phyloP scores from a whole-genome alignment of 2,888 invertebrate genomes.

The Drosophila borealis region DNA sequence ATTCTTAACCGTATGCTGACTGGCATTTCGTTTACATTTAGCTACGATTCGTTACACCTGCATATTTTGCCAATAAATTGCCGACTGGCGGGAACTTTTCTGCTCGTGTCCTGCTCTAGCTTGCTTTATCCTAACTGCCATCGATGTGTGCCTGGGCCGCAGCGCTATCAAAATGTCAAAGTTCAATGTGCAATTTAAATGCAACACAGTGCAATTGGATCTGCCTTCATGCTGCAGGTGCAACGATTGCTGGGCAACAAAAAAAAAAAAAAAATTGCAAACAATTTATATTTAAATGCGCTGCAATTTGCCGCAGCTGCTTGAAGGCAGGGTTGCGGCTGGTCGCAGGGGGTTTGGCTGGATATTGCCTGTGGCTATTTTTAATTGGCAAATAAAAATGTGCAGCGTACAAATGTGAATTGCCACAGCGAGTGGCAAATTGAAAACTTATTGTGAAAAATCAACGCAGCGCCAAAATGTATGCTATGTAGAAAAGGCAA shows the following conservation, averaged over 20 bases:
- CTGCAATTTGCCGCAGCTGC: constrained; percentile 59
- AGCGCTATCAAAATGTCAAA: constrained; percentile 74
- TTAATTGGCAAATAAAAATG: constrained; percentile 78
- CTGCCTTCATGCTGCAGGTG: constrained; percentile 27
- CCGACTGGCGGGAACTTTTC: constrained; percentile 22
- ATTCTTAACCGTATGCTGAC: constrained; percentile 46
- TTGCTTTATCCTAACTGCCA: constrained; percentile 62
- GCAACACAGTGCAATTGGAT: constrained; percentile 71
- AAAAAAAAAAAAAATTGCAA: constrained; percentile 55
- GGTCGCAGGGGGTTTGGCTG: not conserved
- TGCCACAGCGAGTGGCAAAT: constrained; percentile 46
- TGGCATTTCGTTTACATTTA: constrained; percentile 66
- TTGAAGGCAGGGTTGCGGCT: not conserved
- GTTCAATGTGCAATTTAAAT: constrained; percentile 80
- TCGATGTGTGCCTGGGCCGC: constrained; percentile 43
- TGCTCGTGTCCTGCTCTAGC: constrained; percentile 5
- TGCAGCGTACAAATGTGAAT: constrained; percentile 55
- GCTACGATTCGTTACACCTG: constrained; percentile 70
- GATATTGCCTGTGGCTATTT: constrained; percentile 58
- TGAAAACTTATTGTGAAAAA: constrained; percentile 68
- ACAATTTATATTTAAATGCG: constrained; percentile 77
- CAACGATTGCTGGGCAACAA: constrained; percentile 15
- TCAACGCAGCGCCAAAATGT: constrained; percentile 50
- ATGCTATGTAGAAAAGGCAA: constrained; percentile 37
- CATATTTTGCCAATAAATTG: constrained; percentile 75